Percentiles rank a stretch among this genome's conserved stretches.
These are phyloP conservation scores for Echinops telfairi DNA, from an alignment of 2,113 vertebrate species.

Conservation along the genomic window DNA sequence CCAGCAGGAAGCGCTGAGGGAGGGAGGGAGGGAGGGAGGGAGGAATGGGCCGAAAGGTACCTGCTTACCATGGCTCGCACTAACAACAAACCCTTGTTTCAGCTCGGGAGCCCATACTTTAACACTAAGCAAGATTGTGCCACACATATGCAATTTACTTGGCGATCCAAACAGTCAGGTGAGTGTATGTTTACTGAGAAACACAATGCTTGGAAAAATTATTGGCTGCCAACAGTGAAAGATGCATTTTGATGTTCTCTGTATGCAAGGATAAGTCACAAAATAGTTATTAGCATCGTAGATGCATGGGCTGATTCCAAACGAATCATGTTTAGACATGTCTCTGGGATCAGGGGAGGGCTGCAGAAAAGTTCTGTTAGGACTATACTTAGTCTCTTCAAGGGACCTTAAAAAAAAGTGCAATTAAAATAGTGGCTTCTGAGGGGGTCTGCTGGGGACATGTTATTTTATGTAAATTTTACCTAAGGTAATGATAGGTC, in stretches of 20 bases:
- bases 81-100: conserved; percentile 72
- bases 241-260: not conserved
- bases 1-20: not conserved
- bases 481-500: no score
- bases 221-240: not conserved
- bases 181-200: conserved; percentile 70
- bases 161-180: conserved; percentile 99
- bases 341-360: no score
- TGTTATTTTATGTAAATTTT: no score
- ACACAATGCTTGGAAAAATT: not conserved
- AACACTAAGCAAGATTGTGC: conserved; percentile 99
- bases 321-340: no score
- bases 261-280: not conserved
- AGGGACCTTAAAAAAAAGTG: no score
- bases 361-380: no score
- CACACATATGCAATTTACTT: conserved; percentile 98
- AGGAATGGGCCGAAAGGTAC: not conserved
- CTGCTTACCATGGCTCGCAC: not conserved
- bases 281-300: no score
- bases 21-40: not conserved
- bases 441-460: no score
- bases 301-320: no score
- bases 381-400: no score
- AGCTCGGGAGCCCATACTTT: conserved; percentile 98
- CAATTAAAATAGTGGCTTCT: no score